Base-by-base conservation (phyloP, 2,888 invertebrate species). In the Brachynemurus nebulosus region DNA sequence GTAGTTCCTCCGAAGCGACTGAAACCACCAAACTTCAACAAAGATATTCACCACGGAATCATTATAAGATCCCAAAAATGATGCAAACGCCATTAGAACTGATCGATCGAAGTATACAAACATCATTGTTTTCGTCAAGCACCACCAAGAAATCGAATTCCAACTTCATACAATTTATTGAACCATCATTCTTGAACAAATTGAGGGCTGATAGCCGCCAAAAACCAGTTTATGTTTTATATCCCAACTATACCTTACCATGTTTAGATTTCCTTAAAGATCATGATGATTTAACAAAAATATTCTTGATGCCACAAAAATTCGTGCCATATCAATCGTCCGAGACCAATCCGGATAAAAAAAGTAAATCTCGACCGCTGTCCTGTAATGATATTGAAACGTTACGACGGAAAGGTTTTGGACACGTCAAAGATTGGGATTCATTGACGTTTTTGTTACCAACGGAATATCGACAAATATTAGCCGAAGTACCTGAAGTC, bases 351-450 rank as follows among this genome's bases (percentile, higher is more conserved):
- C 5, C 37, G 7, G 61, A 61, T 54, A 55, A 40, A 51, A 45
- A 30, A 20, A 30, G 27, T 40, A 45, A 36, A 44, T 50, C 59
- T 44, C 65, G 80, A 49, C 86, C 86, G 1, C 80, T 85, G 57
- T 86, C 85, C 36, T 84, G 78, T 57, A 83, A 80, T 55, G 89
- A 91, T 58, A 72, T 88, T 41, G 90, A 90, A 63, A 73, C 79
- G 48, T 63, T 91, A 30, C 80, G 80, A 58, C 80, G 80, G 57
- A 80, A 82, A 62, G 86, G 86, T 43, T 78, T 88, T 50, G 74
- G 77, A 34, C 91, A 92, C 59, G 81, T 95, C 7, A 78, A 80
- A 59, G 95, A 95, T 63, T 95, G 93, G 93, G 88, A 90, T 56
- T 92, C 91, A 0, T 67, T 95, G 42, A 88, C 86, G 54, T 82